phyloP scores from a whole-genome alignment of 1,140 invertebrate species.

The Lordiphosa collinella region DNA sequence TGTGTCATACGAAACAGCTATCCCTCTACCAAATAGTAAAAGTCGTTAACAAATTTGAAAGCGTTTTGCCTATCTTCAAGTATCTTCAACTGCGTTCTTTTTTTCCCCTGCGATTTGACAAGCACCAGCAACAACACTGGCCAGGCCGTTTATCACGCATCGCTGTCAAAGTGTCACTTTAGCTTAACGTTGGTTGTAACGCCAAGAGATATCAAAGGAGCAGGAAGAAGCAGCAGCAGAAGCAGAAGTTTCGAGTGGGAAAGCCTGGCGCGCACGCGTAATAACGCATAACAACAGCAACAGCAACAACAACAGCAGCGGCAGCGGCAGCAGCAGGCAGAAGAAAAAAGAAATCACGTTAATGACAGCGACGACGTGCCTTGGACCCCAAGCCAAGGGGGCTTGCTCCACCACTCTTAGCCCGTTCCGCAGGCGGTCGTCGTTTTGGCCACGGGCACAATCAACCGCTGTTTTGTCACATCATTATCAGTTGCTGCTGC shows the following conservation, averaged over 20 bases:
- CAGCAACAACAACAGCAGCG: conserved; percentile 25
- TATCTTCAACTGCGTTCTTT: too few species aligned
- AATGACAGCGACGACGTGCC: conserved; percentile 60
- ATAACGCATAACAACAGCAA: conserved; percentile 61
- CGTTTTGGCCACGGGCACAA: conserved; percentile 39
- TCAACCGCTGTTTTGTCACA: conserved; percentile 77
- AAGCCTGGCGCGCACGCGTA: conserved; percentile 55
- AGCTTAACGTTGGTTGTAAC: conserved; percentile 58
- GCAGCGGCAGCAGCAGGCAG: neutral
- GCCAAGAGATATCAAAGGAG: conserved; percentile 54
- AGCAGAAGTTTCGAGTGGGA: conserved; percentile 11
- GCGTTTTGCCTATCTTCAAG: too few species aligned
- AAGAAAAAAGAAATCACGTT: conserved; percentile 49
- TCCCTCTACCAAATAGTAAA: too few species aligned
- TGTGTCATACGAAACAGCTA: too few species aligned
- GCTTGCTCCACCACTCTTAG: neutral
- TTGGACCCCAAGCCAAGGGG: conserved; percentile 7
- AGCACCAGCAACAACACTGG: neutral
- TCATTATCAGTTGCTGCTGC: conserved; percentile 64
- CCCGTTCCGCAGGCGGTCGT: conserved; percentile 17
- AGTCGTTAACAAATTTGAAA: too few species aligned
- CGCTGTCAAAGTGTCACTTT: conserved; percentile 78
- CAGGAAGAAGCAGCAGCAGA: neutral
- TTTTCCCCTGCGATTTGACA: too few species aligned
- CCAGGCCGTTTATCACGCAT: conserved; percentile 71